phyloP scores from a whole-genome alignment of 2,888 invertebrate species.

The Plebejus argus region DNA sequence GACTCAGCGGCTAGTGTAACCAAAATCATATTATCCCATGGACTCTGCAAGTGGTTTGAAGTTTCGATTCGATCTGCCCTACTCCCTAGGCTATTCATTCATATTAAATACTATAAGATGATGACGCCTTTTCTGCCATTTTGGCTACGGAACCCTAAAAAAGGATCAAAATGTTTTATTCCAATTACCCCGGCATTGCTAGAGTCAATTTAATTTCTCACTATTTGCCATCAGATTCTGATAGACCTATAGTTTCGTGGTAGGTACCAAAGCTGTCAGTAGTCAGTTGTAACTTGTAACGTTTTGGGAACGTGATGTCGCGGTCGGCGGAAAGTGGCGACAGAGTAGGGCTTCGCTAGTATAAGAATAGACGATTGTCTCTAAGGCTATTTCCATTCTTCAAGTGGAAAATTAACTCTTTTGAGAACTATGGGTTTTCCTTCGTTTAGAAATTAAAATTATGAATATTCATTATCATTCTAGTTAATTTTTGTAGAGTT shows the following conservation, averaged over 20 bases:
- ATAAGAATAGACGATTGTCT: constrained; percentile 4
- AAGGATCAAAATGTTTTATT: too few relatives aligned
- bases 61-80: too few relatives aligned
- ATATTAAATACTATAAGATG: too few relatives aligned
- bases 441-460: not conserved
- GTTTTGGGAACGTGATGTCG: not conserved
- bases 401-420: not conserved
- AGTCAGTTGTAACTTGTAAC: not conserved
- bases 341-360: constrained; percentile 2
- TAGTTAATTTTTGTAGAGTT: not conserved
- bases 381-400: constrained; percentile 12
- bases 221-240: too few relatives aligned
- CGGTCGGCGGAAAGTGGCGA: not conserved
- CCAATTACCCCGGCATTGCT: too few relatives aligned
- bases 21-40: not conserved
- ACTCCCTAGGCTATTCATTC: too few relatives aligned
- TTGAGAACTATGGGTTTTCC: not conserved
- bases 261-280: not conserved
- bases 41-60: too few relatives aligned
- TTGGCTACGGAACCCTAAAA: too few relatives aligned
- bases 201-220: too few relatives aligned
- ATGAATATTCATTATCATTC: not conserved
- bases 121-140: too few relatives aligned
- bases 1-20: not conserved
- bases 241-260: too few relatives aligned